A percentile compares a stretch with the other conserved stretches of the same genome.
Conservation (phyloP, 2,113 vertebrate species). For the Hippocampus guttulatus region DNA sequence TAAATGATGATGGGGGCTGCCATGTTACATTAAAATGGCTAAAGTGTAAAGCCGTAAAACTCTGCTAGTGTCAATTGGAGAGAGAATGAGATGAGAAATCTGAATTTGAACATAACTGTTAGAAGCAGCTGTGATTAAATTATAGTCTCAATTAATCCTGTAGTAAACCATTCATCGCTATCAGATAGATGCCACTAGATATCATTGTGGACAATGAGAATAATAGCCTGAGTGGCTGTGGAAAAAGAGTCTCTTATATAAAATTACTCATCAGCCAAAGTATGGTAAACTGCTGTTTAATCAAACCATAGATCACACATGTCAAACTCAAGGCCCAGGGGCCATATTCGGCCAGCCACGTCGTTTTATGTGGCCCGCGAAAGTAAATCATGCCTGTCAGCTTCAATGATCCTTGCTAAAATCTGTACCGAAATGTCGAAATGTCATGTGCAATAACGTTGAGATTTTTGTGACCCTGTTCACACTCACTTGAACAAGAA, state of each 20-base stretch:
- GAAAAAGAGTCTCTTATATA: constrained; percentile 58
- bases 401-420: too few relatives aligned
- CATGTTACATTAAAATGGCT: not conserved
- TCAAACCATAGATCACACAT: too few relatives aligned
- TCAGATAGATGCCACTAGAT: constrained; percentile 50
- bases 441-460: too few relatives aligned
- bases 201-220: constrained; percentile 48
- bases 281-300: constrained; percentile 13
- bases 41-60: not conserved
- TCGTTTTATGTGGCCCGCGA: too few relatives aligned
- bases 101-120: constrained; percentile 28
- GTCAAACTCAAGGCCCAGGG: too few relatives aligned
- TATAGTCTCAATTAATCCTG: constrained; percentile 47
- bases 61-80: constrained; percentile 11
- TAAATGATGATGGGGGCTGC: constrained; percentile 13
- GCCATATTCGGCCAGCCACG: too few relatives aligned
- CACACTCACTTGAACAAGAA: too few relatives aligned
- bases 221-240: constrained; percentile 58
- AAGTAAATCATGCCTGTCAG: too few relatives aligned
- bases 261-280: constrained; percentile 56
- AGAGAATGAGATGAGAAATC: constrained; percentile 16
- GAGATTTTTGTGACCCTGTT: too few relatives aligned
- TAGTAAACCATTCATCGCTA: constrained; percentile 27
- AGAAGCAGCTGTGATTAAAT: constrained; percentile 37
- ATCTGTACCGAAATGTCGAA: too few relatives aligned